phyloP scores from a whole-genome alignment of 2,888 invertebrate species.

The Acronicta leporina region DNA sequence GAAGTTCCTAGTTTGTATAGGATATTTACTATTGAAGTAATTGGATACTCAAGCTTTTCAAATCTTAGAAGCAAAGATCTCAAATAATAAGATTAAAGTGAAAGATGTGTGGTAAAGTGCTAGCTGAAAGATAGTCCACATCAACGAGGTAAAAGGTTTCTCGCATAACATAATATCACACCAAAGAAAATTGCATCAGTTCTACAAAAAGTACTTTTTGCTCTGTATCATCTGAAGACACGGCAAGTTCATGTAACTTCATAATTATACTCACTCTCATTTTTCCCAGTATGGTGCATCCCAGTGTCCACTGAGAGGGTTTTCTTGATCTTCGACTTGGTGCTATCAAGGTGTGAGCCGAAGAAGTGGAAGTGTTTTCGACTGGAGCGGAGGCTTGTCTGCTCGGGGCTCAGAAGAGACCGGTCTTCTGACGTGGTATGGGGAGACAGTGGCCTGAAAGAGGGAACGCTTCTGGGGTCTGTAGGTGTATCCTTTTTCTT shows the following conservation, averaged over 20 bases:
- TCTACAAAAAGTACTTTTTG: background rate
- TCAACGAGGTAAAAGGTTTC: no score
- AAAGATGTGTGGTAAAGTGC: no score
- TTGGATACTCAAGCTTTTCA: no score
- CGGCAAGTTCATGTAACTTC: background rate
- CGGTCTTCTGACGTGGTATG: constrained; percentile 83
- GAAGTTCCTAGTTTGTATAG: no score
- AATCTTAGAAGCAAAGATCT: no score
- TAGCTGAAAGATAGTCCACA: no score
- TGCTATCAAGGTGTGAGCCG: constrained; percentile 81
- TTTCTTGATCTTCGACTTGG: constrained; percentile 85
- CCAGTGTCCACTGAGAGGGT: constrained; percentile 86
- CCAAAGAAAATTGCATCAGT: no score
- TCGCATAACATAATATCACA: no score
- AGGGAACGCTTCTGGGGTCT: constrained; percentile 27
- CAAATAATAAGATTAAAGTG: no score
- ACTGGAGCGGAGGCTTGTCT: constrained; percentile 76
- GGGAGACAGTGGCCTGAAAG: constrained; percentile 80
- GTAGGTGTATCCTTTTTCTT: constrained; percentile 25
- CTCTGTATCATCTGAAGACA: constrained; percentile 10
- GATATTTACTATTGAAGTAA: no score
- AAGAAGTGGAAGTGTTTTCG: constrained; percentile 83
- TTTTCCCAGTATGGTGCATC: constrained; percentile 86
- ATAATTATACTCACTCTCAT: constrained; percentile 77
- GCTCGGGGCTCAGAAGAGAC: constrained; percentile 83